A percentile compares a stretch with the other conserved stretches of the same genome.
Evolutionary conservation across 2,113 vertebrate genomes (phyloP).

Genomic region (Reinhardtius hippoglossoides): DNA sequence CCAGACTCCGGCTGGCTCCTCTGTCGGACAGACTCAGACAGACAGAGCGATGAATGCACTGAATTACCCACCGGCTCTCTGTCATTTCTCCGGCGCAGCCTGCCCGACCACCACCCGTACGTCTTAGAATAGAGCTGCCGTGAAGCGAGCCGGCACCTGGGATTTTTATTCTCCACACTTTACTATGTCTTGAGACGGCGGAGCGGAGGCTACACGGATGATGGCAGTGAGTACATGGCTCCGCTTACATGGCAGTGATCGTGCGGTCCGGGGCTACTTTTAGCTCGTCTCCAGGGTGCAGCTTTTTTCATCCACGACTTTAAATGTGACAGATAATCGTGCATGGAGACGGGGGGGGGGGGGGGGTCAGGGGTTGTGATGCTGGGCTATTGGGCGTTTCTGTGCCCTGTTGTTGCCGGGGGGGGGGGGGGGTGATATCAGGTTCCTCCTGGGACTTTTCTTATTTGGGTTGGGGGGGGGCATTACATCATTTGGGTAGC

Average conservation of each 20-base stretch:
- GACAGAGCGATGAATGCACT: conserved; percentile 73
- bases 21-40: conserved; percentile 54
- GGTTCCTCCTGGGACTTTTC: conserved; percentile 77
- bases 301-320: conserved; percentile 16
- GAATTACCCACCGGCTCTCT: conserved; percentile 69
- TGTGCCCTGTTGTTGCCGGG: conserved; percentile 65
- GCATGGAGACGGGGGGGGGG: conserved; percentile 8
- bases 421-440: conserved; percentile 36
- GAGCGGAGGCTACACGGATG: conserved; percentile 60
- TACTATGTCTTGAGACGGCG: conserved; percentile 85
- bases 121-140: conserved; percentile 61
- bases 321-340: conserved; percentile 17
- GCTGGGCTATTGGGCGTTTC: conserved; percentile 67
- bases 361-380: conserved; percentile 17
- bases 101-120: conserved; percentile 44
- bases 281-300: conserved; percentile 10
- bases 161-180: conserved; percentile 51
- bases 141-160: conserved; percentile 51
- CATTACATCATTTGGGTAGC: conserved; percentile 82
- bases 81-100: conserved; percentile 63
- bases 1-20: conserved; percentile 46
- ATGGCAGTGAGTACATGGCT: conserved; percentile 84
- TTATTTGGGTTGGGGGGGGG: conserved; percentile 40
- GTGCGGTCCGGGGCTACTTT: conserved; percentile 50
- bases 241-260: conserved; percentile 20